These are phyloP conservation scores for Steinernema scapterisci DNA, from an alignment of 2,888 invertebrate species.

Conservation along the genomic window DNA sequence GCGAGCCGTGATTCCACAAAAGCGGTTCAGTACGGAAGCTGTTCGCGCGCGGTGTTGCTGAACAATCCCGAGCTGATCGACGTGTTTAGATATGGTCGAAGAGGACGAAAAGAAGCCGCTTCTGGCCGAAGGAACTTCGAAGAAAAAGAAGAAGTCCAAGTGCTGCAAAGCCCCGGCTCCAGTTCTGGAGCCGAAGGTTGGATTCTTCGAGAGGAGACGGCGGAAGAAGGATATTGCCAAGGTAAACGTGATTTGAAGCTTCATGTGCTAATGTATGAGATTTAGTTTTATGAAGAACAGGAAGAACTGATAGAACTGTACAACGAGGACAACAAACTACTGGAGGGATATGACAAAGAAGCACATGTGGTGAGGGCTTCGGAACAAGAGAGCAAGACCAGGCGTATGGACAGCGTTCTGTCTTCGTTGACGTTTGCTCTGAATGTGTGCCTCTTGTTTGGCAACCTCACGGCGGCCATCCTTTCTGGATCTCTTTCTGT, in stretches of 20 bases:
- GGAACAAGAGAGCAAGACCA: constrained; percentile 35
- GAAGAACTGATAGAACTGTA: constrained; percentile 40
- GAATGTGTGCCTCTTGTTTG: constrained; percentile 58
- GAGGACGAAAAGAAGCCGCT: neutral
- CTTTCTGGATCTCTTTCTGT: constrained; percentile 71
- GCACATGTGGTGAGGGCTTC: constrained; percentile 19
- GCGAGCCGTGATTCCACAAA: neutral
- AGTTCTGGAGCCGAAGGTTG: neutral
- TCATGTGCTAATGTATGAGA: neutral
- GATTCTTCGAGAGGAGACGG: constrained; percentile 33
- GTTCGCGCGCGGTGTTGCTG: no score
- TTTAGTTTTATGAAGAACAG: constrained; percentile 46
- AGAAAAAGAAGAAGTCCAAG: neutral
- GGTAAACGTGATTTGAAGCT: neutral
- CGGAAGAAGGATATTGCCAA: constrained; percentile 23
- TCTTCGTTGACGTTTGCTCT: constrained; percentile 54
- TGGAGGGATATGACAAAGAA: constrained; percentile 37
- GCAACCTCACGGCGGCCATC: constrained; percentile 68
- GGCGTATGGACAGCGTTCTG: constrained; percentile 49
- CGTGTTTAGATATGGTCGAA: constrained; percentile 1
- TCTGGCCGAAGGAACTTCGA: neutral
- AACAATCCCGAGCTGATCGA: neutral
- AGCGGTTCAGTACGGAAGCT: no score
- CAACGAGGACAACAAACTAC: constrained; percentile 38
- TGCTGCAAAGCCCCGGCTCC: neutral